Conservation (phyloP, 2,888 invertebrate species). For the Rotaria sp. region DNA sequence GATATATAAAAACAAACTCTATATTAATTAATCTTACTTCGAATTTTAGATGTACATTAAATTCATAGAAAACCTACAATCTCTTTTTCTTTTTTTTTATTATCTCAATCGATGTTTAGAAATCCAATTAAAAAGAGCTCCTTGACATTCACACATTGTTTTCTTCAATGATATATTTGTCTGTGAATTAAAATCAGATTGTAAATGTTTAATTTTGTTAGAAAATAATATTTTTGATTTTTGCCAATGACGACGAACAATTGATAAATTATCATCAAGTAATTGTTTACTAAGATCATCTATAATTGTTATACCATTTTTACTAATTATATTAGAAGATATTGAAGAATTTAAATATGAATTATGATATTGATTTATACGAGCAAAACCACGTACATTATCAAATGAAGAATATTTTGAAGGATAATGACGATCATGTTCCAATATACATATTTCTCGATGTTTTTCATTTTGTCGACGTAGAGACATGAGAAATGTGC, state of each 20-base stretch:
- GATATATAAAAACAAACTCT: no score
- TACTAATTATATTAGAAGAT: background rate
- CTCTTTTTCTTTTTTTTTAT: background rate
- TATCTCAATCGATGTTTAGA: background rate
- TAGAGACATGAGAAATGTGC: background rate
- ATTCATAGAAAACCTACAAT: no score
- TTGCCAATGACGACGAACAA: background rate
- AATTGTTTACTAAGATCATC: background rate
- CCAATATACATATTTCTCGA: background rate
- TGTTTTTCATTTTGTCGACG: background rate
- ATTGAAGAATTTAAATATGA: background rate
- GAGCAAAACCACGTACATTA: background rate
- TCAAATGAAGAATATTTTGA: background rate
- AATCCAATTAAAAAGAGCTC: background rate
- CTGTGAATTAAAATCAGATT: background rate
- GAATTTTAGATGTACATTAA: no score
- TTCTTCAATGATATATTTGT: background rate
- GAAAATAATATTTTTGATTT: background rate
- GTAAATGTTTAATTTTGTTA: background rate
- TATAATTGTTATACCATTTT: background rate
- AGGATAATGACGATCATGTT: background rate
- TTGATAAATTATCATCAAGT: background rate
- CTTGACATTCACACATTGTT: background rate
- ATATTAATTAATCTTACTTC: no score
- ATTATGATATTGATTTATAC: background rate